These are phyloP conservation scores for Biston stratarius DNA, from an alignment of 2,888 invertebrate species.

Conservation along the genomic window DNA sequence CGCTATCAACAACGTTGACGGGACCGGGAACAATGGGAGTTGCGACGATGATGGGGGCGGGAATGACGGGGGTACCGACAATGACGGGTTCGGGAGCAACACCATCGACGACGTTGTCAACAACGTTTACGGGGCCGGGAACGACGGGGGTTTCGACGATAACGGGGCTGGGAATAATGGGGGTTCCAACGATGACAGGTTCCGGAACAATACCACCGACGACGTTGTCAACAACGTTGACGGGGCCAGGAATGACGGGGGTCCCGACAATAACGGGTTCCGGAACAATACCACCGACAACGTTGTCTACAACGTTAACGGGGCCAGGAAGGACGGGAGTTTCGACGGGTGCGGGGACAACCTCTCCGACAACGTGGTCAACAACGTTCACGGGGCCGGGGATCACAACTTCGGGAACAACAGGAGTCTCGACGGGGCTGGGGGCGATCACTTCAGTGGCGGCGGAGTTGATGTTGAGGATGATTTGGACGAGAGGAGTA, in stretches of 20 bases:
- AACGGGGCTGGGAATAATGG: constrained; percentile 15
- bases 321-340: constrained; percentile 39
- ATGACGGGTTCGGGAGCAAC: constrained; percentile 29
- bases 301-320: constrained; percentile 25
- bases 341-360: constrained; percentile 32
- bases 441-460: constrained; percentile 36
- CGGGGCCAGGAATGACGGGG: constrained; percentile 11
- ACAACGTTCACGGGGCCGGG: constrained; percentile 37
- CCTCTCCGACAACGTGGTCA: constrained; percentile 25
- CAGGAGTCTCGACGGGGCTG: constrained; percentile 38
- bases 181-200: constrained; percentile 6
- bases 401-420: constrained; percentile 31
- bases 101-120: neutral
- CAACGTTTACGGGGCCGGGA: constrained; percentile 29
- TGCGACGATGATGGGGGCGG: constrained; percentile 21
- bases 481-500: constrained; percentile 56
- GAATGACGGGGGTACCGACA: constrained; percentile 1
- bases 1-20: constrained; percentile 24
- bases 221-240: constrained; percentile 19
- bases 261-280: constrained; percentile 33
- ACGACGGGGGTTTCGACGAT: constrained; percentile 28
- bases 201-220: constrained; percentile 26
- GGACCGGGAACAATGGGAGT: constrained; percentile 1
- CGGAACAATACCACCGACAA: constrained; percentile 8
- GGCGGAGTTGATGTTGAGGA: constrained; percentile 56